Evolutionary conservation across 2,797 vertebrate species (phyloP), one percentile per base, ranked within the genome.

Genomic region (Mormyrus proboscirostris): DNA sequence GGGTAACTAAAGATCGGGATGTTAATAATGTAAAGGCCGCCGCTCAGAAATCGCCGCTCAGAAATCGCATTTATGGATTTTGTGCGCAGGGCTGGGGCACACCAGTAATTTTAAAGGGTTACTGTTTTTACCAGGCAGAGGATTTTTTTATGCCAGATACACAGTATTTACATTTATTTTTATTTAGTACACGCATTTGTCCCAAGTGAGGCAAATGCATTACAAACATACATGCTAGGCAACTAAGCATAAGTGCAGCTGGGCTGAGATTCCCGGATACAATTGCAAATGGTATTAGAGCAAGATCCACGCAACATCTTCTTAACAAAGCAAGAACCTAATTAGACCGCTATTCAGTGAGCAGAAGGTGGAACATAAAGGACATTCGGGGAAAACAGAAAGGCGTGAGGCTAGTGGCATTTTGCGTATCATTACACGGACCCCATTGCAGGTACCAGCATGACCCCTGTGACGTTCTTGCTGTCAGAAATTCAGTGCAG

Each of bases 401-500:
- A 47, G 76, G 76, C 0, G 38, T 82, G 14, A 41, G 12, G 29
- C 44, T 47, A 12, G 2, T 4, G 79, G 79, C 79, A 44, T 84
- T n/a, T 84, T 49, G 41, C 5, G 10, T 50, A 6, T 29, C 79
- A 47, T 84, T 9, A 22, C 3, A 49, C 19, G 44, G 44, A 50
- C n/a, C 51, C 50, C 10, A 10, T 41, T 29, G 25, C 33, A 91
- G 93, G 95, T 95, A 92, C 94, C 95, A 95, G 92, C 93, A 95
- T 51, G 49, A 93, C 94, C 96, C 97, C 95, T 96, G 93, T 91
- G 96, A 94, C 91, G 92, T 95, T 95, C 95, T 95, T 96, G 95
- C 95, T 96, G 95, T 96, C 95, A 94, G 95, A 95, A 96, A 96
- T 96, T 97, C 96, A 95, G 93, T 94, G 84, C 94, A 94, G 93